These are phyloP conservation scores for Drosophila mimetica DNA, from an alignment of 2,888 invertebrate species.

Conservation along the genomic window DNA sequence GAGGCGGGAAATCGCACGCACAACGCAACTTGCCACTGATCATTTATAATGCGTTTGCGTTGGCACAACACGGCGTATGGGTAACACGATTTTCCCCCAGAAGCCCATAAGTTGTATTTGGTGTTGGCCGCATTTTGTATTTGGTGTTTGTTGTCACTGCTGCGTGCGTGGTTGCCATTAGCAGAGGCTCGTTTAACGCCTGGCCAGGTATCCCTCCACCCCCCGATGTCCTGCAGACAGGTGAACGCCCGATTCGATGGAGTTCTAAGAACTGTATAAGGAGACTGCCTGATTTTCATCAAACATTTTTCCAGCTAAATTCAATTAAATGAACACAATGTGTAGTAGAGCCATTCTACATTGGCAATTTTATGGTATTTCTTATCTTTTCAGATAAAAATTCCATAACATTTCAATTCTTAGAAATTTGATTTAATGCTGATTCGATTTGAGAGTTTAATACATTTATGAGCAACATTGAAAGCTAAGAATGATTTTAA, in stretches of 20 bases:
- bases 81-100: slow-evolving; percentile 65
- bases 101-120: slow-evolving; percentile 34
- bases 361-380: neutral
- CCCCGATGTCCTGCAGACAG: slow-evolving; percentile 8
- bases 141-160: slow-evolving; percentile 31
- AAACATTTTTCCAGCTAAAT: slow-evolving; percentile 2
- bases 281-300: slow-evolving; percentile 2
- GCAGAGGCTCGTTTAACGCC: slow-evolving; percentile 67
- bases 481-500: no score
- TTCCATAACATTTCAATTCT: neutral
- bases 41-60: slow-evolving; percentile 64
- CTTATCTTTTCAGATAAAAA: neutral
- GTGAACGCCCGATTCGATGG: slow-evolving; percentile 10
- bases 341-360: neutral
- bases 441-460: neutral
- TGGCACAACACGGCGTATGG: slow-evolving; percentile 65
- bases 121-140: slow-evolving; percentile 16
- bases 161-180: slow-evolving; percentile 72
- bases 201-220: slow-evolving; percentile 5
- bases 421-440: neutral
- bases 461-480: neutral
- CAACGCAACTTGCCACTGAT: slow-evolving; percentile 50
- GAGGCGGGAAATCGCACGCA: slow-evolving; percentile 20
- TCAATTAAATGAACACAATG: neutral
- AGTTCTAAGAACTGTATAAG: neutral